Evolutionary conservation across 2,888 invertebrate genomes (phyloP).

Genomic region (Andrena camellia): DNA sequence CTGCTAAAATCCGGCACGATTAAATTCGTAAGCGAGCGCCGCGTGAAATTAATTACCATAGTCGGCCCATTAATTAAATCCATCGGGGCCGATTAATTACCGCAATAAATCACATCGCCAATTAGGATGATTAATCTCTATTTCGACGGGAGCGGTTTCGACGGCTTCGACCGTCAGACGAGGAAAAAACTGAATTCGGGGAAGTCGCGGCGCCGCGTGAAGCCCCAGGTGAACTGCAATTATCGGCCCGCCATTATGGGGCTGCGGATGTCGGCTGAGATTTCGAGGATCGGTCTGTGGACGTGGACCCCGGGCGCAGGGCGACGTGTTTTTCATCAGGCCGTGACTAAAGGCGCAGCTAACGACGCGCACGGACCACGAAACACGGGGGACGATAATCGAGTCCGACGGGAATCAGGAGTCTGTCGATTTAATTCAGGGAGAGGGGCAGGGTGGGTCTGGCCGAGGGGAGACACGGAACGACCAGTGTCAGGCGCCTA

Average conservation of each 20-base stretch:
- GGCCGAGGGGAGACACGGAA: background rate
- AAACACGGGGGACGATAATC: constrained; percentile 23
- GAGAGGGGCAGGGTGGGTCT: background rate
- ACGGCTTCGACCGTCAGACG: background rate
- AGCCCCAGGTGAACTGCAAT: background rate
- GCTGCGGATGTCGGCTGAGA: background rate
- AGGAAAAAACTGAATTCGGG: background rate
- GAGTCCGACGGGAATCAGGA: constrained; percentile 31
- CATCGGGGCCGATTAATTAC: constrained; percentile 41
- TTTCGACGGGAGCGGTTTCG: constrained; percentile 3
- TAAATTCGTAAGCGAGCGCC: constrained; percentile 15
- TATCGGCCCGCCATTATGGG: background rate
- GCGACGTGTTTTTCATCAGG: background rate
- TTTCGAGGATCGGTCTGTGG: background rate
- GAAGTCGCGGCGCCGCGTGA: background rate
- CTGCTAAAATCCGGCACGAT: constrained; percentile 1
- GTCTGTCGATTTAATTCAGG: constrained; percentile 13
- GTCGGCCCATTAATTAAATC: constrained; percentile 46
- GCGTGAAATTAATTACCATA: constrained; percentile 39
- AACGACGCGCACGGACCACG: background rate
- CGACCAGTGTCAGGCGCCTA: constrained; percentile 25
- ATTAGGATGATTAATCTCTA: constrained; percentile 47
- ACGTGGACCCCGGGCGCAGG: too few relatives aligned
- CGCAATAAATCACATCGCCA: constrained; percentile 36
- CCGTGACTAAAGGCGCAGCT: background rate